Base-by-base conservation (phyloP, 2,888 invertebrate genomes). In the Chironomus riparius region DNA sequence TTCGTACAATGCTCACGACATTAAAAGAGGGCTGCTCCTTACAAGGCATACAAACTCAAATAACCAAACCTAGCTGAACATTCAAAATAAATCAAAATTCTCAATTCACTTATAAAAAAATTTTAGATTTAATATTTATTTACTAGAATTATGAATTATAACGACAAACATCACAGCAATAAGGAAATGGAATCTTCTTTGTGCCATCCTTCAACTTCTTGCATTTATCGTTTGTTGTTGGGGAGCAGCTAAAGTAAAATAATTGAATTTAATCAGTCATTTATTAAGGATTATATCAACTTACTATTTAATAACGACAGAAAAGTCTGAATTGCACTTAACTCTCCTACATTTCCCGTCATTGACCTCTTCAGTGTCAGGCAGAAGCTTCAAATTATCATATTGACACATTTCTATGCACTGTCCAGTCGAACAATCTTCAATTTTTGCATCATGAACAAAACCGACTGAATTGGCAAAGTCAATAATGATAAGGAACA, bases 311-410 rank as follows among this genome's bases (percentile, higher is more conserved):
- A 73, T n/a, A 47, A 28, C 38, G 1, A 65, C 38, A 24, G 62
- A 62, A 24, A 73, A 73, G 47, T 73, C 65, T 18, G n/a, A 15
- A 62, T 73, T 21, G 38, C 73, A 73, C 3, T 22, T n/a, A 50
- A 73, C 65, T 73, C 22, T 62, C 15, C 73, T 61, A 21, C 73
- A 73, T n/a, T 24, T 50, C 18, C 73, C 73, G 47, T 73, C 73
- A 28, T 73, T 65, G 2, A 21, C 22, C n/a, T 61, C 56, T 65
- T 73, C 73, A 18, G 73, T 65, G 0, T 62, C 73, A 4, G 73
- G 73, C 15, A 65, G 47, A 2, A 73, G 47, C 3, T 56, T 73
- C 6, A 73, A 62, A 21, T 56, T 56, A 6, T 73, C 73, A 47
- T 38, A 73, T 47, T 38, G 47, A 47, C 73, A 73, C 21, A 73